Evolutionary conservation across 2,797 vertebrate genomes (phyloP), one percentile per base, ranked within the genome.

Genomic region (Naso thynnoides): DNA sequence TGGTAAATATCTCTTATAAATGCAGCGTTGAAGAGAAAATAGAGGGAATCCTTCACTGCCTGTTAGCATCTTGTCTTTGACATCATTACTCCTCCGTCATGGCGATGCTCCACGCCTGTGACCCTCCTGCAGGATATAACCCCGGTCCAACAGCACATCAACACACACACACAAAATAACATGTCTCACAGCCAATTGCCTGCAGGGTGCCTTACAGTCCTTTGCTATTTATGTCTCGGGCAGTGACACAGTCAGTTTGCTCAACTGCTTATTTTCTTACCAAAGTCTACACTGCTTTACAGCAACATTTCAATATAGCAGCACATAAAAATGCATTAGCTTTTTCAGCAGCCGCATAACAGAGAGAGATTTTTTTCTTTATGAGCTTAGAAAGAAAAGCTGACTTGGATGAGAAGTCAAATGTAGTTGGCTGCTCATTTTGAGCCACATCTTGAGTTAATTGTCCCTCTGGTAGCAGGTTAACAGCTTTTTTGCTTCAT

Each of bases 31-130:
- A 59, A 61, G 49, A 70, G 72, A 77, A 82, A 85, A 81, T 50
- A 62, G 65, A 79, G 73, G 23, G 63, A 77, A 73, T 85, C 82
- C 67, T 80, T 85, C 73, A 47, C 77, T 61, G 44, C 75, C 82
- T 83, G 82, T 86, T 83, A 78, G 78, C 68, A 65, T 90, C 86
- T 86, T 44, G 76, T 83, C 84, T 81, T 83, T 90, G 82, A 89
- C 88, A 89, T 85, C 67, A 75, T 88, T 86, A 66, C 81, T 89
- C 85, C 80, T 76, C 70, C 13, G 48, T 72, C 79, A 36, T 78
- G 83, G 73, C 81, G 42, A 49, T 65, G 67, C 42, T 76, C 60
- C 56, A 55, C n/a, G 76, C 66, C 49, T 67, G 44, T 78, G 81
- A 90, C 85, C 86, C 85, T 75, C 77, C 80, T 47, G 55, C 69